Evolutionary conservation across 2,797 vertebrate species (phyloP).

Genomic region (Sternarchorhynchus goeldii): DNA sequence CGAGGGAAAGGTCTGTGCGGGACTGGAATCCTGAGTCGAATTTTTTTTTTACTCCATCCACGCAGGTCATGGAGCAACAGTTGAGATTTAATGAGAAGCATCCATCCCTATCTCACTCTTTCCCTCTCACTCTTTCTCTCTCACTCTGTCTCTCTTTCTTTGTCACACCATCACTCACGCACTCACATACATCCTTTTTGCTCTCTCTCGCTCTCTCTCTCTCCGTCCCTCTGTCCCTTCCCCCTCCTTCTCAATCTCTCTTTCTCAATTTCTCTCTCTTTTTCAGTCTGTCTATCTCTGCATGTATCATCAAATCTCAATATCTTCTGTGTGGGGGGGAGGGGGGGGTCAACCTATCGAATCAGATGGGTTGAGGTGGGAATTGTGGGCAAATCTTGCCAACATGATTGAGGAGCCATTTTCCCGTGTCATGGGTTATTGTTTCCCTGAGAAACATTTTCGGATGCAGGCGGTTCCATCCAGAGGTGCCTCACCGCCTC

Average conservation of each 20-base stretch:
- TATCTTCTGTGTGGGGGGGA: too few species aligned
- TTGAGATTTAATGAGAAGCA: too few species aligned
- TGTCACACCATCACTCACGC: not conserved
- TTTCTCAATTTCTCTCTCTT: not conserved
- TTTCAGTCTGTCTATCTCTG: not conserved
- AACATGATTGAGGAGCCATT: slow-evolving; percentile 54
- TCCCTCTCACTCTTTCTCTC: not conserved
- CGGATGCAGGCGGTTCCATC: slow-evolving; percentile 54
- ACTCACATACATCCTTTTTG: not conserved
- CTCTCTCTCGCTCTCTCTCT: not conserved
- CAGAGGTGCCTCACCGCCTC: not conserved
- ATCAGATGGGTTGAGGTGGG: not conserved
- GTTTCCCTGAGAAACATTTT: slow-evolving; percentile 44
- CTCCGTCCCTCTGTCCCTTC: not conserved
- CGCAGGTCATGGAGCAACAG: too few species aligned
- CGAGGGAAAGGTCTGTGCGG: too few species aligned
- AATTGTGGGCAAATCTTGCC: slow-evolving; percentile 18
- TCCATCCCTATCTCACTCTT: too few species aligned
- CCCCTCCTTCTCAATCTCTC: slow-evolving; percentile 5
- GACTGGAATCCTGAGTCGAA: too few species aligned
- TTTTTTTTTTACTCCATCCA: too few species aligned
- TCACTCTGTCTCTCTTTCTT: not conserved
- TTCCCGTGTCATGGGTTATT: slow-evolving; percentile 51
- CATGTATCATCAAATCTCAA: slow-evolving; percentile 3
- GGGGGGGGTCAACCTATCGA: slow-evolving; percentile 20